Evolutionary conservation across 2,888 invertebrate genomes (phyloP), one percentile per base, ranked within the genome.

Genomic region (Amphipoea lucens): DNA sequence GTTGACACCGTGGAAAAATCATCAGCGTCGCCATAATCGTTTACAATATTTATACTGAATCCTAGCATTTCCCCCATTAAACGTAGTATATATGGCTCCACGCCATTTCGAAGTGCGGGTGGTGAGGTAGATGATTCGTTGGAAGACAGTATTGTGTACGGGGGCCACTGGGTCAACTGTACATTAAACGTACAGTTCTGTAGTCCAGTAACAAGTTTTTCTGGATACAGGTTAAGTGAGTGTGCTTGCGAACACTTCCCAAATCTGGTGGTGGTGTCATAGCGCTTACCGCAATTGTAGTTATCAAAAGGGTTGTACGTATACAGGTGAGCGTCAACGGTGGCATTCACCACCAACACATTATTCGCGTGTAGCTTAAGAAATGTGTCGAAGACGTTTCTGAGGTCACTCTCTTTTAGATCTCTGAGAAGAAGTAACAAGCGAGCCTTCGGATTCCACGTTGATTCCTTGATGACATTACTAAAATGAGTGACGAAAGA

Each of bases 281-380:
- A 95, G 40, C 89, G 87, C 79, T 91, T 92, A 7, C 96, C 95
- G 66, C 96, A 96, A 0, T 91, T 91, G 69, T 91, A 93, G 72
- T 95, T 93, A 73, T 94, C 92, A 67, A 91, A 95, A 2, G 95
- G 93, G 78, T 95, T 93, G 81, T 95, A 96, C 2, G 93, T 91
- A 77, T 93, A 95, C 9, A 95, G 45, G 5, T 93, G 81, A 12
- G 90, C 87, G 12, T 92, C 90, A 5, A 81, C 72, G 0, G 88
- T 91, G 7, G 90, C 91, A 48, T 93, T 92, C 1, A 94, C 63
- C 5, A 95, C 82, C 3, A 94, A n/a, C 0, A 93, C 93, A 62
- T 94, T 88, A 17, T 83, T 71, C 0, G 93, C 89, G 51, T 92
- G 93, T 20, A 86, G 60, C 12, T 82, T 74, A 12, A 95, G 83